A percentile compares a stretch with the other conserved stretches of the same genome.
Evolutionary conservation across 2,888 invertebrate species (phyloP).

Genomic region (Machimus rusticus): DNA sequence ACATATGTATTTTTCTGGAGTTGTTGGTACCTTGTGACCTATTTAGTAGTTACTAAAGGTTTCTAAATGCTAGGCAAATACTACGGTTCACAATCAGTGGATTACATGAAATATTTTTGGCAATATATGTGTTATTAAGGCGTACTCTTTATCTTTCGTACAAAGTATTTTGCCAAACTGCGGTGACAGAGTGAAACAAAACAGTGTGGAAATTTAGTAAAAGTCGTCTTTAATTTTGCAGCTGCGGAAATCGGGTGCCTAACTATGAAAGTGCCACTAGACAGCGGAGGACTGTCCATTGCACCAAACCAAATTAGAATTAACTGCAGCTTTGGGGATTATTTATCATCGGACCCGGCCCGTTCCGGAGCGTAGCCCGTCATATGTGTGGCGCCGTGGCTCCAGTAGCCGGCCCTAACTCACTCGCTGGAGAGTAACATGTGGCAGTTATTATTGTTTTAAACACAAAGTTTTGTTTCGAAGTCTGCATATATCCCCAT

Average conservation of each 20-base stretch:
- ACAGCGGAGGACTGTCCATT: background rate
- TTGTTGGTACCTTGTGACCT: no score
- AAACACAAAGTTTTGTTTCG: slow-evolving; percentile 37
- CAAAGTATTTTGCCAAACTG: background rate
- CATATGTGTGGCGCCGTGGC: background rate
- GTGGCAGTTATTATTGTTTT: slow-evolving; percentile 45
- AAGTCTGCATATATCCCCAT: slow-evolving; percentile 40
- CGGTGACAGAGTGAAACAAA: background rate
- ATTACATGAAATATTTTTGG: background rate
- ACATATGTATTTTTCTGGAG: no score
- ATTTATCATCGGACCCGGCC: slow-evolving; percentile 37
- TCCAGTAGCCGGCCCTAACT: background rate
- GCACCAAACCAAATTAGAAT: slow-evolving; percentile 43
- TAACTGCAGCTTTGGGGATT: slow-evolving; percentile 42
- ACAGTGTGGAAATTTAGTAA: background rate
- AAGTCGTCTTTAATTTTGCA: background rate
- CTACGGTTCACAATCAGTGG: no score
- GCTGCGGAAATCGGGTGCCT: background rate
- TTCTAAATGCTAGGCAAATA: no score
- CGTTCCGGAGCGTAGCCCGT: background rate
- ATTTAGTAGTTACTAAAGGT: no score
- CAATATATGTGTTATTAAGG: background rate
- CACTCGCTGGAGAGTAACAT: slow-evolving; percentile 36
- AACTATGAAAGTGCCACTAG: background rate
- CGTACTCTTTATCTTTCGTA: background rate